Base-by-base conservation (phyloP, 2,888 invertebrate species). In the Drosophila flavopinicola region DNA sequence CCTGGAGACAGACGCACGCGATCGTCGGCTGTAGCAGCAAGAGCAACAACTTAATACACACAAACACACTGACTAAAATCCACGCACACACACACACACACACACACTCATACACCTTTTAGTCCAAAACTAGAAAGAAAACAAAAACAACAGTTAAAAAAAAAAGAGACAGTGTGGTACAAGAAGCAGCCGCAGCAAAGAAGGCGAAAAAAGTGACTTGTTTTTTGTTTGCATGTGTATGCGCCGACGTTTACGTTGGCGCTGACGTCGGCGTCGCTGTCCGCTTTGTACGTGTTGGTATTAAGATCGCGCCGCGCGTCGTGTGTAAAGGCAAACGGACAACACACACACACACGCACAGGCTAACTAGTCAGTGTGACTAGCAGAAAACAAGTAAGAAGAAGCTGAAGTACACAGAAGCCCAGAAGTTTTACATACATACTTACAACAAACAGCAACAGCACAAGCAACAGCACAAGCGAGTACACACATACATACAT, bases 111-210 rank as follows among this genome's bases (percentile, higher is more conserved):
- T n/a, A n/a, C n/a, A 68, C 52, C 53, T 68, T 58, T 73, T 65
- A 65, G 74, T 70, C 65, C 44, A 68, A 84, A 84, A 84, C 87
- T 84, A 84, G 80, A 84, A 82, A 82, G 74, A 79, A 80, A 75
- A 84, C 74, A 79, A 70, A 74, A 76, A 73, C 71, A 68, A 74
- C 71, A 78, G 59, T 63, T 65, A 71, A 66, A 47, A 47, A 66
- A 47, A 47, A 54, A 37, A 66, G 38, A 65, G 51, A 59, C 49
- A 53, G 30, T 57, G 75, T 75, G 57, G 77, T 58, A 71, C 77
- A 61, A 61, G 70, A 76, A 74, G 76, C 57, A 73, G 66, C 58
- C 65, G 49, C 49, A 78, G 72, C 56, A 59, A 70, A 69, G 67
- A 78, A 69, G 66, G 66, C 66, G 64, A 78, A 66, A 75, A 59